Evolutionary conservation across 2,113 vertebrate genomes (phyloP).

Genomic region (Reinhardtius hippoglossoides): DNA sequence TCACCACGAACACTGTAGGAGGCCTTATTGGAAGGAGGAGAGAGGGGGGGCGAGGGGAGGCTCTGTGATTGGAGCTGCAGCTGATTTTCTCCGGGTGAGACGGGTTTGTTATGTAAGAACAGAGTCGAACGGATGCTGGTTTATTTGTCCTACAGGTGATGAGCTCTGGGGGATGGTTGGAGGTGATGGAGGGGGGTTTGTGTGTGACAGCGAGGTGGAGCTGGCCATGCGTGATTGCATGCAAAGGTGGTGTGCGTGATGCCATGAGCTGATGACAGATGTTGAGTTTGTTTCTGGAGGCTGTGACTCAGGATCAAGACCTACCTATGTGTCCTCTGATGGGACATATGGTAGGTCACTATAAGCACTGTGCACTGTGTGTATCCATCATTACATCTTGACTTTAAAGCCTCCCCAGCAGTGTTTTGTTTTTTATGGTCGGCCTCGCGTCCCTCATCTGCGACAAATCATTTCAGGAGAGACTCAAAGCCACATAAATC

Average conservation of each 20-base stretch:
- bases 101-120: conserved; percentile 69
- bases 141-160: conserved; percentile 44
- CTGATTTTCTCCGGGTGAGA: conserved; percentile 58
- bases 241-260: conserved; percentile 47
- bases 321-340: conserved; percentile 55
- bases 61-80: conserved; percentile 42
- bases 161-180: conserved; percentile 39
- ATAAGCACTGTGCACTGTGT: conserved; percentile 43
- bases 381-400: conserved; percentile 35
- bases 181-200: conserved; percentile 30
- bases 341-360: conserved; percentile 72
- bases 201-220: conserved; percentile 46
- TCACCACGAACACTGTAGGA: conserved; percentile 57
- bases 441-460: conserved; percentile 58
- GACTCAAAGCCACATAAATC: conserved; percentile 72
- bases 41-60: conserved; percentile 3
- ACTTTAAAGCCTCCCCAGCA: conserved; percentile 17
- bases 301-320: conserved; percentile 49
- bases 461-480: conserved; percentile 72
- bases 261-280: conserved; percentile 65
- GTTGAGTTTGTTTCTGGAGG: conserved; percentile 60
- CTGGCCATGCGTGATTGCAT: conserved; percentile 41
- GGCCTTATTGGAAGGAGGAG: conserved; percentile 49
- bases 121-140: conserved; percentile 30
- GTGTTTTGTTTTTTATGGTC: conserved; percentile 66